Evolutionary conservation across 2,797 vertebrate genomes (phyloP), one percentile per base, ranked within the genome.

Genomic region (Mormyrus hasselquistii): DNA sequence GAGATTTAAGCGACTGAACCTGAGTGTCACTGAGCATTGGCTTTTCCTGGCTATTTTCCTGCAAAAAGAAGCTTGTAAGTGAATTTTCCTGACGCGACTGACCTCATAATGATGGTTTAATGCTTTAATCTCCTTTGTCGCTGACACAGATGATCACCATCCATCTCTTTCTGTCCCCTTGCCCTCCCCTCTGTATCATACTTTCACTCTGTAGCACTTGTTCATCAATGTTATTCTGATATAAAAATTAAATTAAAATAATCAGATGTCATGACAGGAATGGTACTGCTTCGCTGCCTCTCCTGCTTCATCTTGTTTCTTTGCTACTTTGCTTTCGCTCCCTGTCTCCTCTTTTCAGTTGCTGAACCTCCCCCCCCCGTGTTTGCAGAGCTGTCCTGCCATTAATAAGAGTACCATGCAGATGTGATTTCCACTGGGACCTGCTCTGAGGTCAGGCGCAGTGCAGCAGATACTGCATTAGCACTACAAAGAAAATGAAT

Each of bases 341-440:
- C 34, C 49, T n/a, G 16, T 65, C 22, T 29, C 50, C 16, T 41
- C 14, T 55, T 22, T 47, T n/a, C 41, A 49, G 34, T 34, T 14
- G 53, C 34, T 19, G 22, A 41, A 12, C 50, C 41, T 34, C 38
- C 22, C 19, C 10, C 10, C 34, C 50, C 12, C 29, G 59, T 57
- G 88, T 38, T 3, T 50, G 29, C 50, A 88, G 73, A 9, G 29
- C 69, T 82, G 29, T 9, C 34, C 73, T 59, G 73, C 50, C 53
- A 49, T 52, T 83, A 84, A 62, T 88, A 84, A 88, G 57, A 38
- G 76, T 5, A 88, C 44, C 49, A 9, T 44, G 29, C 65, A 88
- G n/a, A 47, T 83, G 29, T 88, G 73, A 88, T 88, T 88, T 88
- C 88, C 88, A 83, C 52, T 12, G 88, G 88, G 88, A 83, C 88